phyloP scores from a whole-genome alignment of 2,888 invertebrate genomes.

The Vanessa cardui region DNA sequence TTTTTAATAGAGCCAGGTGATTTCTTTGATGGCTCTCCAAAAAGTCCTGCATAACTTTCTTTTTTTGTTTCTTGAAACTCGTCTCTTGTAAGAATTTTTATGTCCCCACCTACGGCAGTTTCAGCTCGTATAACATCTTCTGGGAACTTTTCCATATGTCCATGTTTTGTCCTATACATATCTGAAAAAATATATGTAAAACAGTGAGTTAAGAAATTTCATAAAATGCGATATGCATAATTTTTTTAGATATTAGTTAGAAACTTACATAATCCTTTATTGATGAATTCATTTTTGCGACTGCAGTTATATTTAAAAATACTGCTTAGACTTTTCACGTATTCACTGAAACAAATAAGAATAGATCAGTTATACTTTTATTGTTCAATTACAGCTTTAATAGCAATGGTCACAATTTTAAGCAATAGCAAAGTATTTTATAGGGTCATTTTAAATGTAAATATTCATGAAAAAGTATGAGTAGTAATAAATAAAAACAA shows the following conservation, averaged over 20 bases:
- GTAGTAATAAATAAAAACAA: too few species aligned
- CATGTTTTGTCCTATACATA: conserved; percentile 84
- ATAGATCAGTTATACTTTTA: background rate
- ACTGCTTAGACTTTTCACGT: conserved; percentile 86
- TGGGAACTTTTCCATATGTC: conserved; percentile 89
- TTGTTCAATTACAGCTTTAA: background rate
- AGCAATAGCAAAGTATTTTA: background rate
- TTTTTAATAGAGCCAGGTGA: conserved; percentile 59
- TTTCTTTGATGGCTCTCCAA: conserved; percentile 67
- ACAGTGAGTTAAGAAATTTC: background rate
- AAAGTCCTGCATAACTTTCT: conserved; percentile 73
- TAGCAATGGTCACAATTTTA: too few species aligned
- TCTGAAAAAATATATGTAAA: conserved; percentile 65
- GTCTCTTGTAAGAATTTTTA: conserved; percentile 85
- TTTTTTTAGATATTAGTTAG: conserved; percentile 13
- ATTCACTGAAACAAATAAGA: conserved; percentile 86
- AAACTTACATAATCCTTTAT: conserved; percentile 89
- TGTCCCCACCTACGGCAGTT: conserved; percentile 86
- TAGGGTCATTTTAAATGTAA: too few species aligned
- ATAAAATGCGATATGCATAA: background rate
- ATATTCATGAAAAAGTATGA: too few species aligned
- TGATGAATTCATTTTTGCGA: conserved; percentile 91
- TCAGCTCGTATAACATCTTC: conserved; percentile 90
- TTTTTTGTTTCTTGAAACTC: conserved; percentile 76
- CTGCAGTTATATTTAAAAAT: conserved; percentile 91